Base-by-base conservation (phyloP, 2,888 invertebrate species). In the Philopedon plagiatum region DNA sequence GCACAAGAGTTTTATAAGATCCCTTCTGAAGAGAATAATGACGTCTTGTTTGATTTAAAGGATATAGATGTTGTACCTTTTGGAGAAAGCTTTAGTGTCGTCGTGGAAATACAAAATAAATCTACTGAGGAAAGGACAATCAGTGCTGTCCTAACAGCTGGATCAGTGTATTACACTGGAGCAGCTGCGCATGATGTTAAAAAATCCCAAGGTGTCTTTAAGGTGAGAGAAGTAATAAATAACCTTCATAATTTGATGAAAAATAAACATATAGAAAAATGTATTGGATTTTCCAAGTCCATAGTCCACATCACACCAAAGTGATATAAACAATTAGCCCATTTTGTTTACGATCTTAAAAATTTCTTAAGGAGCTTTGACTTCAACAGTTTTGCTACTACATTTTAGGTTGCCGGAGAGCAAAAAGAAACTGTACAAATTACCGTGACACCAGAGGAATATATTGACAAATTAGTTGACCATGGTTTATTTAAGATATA, bases 401-500 rank as follows among this genome's bases (percentile, higher is more conserved):
- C 7, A 32, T 62, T 67, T 13, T 23, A 75, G 75, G 44, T 75
- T 51, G 58, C 58, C 19, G 73, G 76, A 4, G 76, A 76, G 77
- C 63, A 79, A 92, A 92, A 83, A 81, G 91, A 90, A 80, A 84
- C 87, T 65, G 79, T 91, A 11, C 83, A 85, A 75, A 84, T 92
- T 77, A 83, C 84, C 0, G 90, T 94, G 4, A 86, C 85, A 9
- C 87, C 91, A 0, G 90, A 91, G 2, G 93, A 94, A 58, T 95
- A 95, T 82, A 81, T 93, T 66, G 90, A 91, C n/a, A 92, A 93
- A 82, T 84, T 94, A 77, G 93, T 94, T 7, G 94, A 95, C 83
- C 93, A 94, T 81, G 90, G 91, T 80, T 91, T 91, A 83, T 90
- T 95, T 89, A 94, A 94, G 86, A 89, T 94, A 74, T 91, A 91